Percentiles rank a stretch among this genome's conserved stretches.
Evolutionary conservation across 2,888 invertebrate genomes (phyloP).

Genomic region (Dermolepida albohirtum): DNA sequence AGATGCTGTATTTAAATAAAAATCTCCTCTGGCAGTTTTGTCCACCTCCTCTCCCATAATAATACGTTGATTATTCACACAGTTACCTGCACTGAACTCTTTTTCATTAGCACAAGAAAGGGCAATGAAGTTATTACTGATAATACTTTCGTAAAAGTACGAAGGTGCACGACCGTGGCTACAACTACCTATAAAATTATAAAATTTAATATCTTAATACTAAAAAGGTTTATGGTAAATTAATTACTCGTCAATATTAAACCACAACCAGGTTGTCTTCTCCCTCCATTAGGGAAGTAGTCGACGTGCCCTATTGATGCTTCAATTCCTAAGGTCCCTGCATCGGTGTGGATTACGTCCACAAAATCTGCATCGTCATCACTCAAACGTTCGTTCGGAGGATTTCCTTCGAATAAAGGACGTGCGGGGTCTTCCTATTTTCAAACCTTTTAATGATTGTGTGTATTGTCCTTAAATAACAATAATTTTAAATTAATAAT

Average conservation of each 20-base stretch:
- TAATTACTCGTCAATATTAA: not conserved
- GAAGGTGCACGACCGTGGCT: conserved; percentile 27
- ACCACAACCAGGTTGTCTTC: conserved; percentile 74
- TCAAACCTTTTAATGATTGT: conserved; percentile 11
- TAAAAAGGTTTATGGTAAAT: no score
- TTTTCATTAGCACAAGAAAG: conserved; percentile 17
- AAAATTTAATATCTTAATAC: no score
- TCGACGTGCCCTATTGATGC: conserved; percentile 74
- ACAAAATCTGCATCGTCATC: conserved; percentile 75
- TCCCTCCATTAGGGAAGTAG: conserved; percentile 78
- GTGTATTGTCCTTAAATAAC: conserved; percentile 25
- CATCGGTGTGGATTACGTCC: conserved; percentile 78
- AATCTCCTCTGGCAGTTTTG: conserved; percentile 21
- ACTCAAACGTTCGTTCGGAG: conserved; percentile 67
- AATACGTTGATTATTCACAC: conserved; percentile 16
- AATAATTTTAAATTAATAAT: no score
- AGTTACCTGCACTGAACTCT: conserved; percentile 22
- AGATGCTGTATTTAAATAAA: conserved; percentile 27
- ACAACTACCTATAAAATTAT: conserved; percentile 31
- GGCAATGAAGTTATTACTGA: conserved; percentile 26
- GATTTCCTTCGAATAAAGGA: conserved; percentile 67
- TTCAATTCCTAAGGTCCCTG: conserved; percentile 72
- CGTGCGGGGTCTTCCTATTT: conserved; percentile 70
- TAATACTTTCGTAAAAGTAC: conserved; percentile 26
- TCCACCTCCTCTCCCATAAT: conserved; percentile 37